Percentiles rank a stretch among this genome's conserved stretches.
Conservation (phyloP, 2,113 vertebrate species). For the Spea multiplicata region DNA sequence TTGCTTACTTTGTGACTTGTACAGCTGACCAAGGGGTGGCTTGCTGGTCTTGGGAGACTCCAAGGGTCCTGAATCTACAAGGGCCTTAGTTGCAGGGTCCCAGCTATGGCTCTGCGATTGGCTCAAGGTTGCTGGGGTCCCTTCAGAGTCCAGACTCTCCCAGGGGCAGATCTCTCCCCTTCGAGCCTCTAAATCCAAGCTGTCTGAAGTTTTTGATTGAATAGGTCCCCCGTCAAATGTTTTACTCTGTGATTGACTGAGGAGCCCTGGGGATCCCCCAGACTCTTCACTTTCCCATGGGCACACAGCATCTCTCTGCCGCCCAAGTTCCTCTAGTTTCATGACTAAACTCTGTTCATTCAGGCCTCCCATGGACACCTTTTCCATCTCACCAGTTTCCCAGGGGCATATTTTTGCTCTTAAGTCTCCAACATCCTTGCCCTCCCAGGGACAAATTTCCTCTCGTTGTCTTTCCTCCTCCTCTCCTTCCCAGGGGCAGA, state of each 20-base stretch:
- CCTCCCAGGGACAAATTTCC: constrained; percentile 36
- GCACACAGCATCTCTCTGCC: not conserved
- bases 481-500: constrained; percentile 31
- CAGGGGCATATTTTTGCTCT: constrained; percentile 41
- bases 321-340: constrained; percentile 12
- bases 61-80: constrained; percentile 59
- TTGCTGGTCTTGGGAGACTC: constrained; percentile 47
- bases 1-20: constrained; percentile 13
- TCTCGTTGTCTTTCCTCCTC: accelerated
- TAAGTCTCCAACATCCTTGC: not conserved
- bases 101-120: accelerated
- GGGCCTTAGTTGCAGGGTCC: not conserved
- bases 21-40: not conserved
- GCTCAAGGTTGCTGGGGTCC: not conserved
- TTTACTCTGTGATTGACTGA: not conserved
- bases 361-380: not conserved
- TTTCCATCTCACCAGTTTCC: constrained; percentile 28
- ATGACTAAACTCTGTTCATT: constrained; percentile 2
- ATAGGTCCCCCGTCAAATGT: not conserved
- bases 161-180: constrained; percentile 58
- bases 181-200: accelerated
- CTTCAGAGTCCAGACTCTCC: constrained; percentile 44
- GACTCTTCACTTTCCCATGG: constrained; percentile 25
- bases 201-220: constrained; percentile 9
- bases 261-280: constrained; percentile 28